Evolutionary conservation across 92 coral and sea anemone species (phyloP).

Genomic region (Bergia puertoricense): DNA sequence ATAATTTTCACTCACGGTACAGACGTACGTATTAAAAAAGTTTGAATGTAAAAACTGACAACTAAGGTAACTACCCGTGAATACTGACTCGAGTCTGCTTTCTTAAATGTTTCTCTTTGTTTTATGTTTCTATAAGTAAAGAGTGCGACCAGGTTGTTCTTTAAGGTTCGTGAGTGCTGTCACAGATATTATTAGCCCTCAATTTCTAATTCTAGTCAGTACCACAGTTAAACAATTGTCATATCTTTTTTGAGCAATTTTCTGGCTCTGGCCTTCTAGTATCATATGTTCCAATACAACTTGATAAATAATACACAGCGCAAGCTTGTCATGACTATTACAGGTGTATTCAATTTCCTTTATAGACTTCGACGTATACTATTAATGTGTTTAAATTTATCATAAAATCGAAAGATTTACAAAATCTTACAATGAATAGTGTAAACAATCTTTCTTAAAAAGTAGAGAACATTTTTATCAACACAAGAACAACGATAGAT

Average conservation of each 20-base stretch:
- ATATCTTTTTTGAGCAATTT: constrained; percentile 5
- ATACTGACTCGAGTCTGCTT: neutral
- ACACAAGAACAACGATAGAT: neutral
- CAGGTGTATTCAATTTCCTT: neutral
- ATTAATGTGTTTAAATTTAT: neutral
- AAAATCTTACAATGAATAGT: neutral
- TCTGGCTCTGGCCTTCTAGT: neutral
- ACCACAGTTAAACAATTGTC: neutral
- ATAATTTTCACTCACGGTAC: neutral
- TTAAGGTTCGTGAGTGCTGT: neutral
- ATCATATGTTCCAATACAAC: neutral
- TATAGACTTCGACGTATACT: neutral
- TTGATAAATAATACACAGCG: no score
- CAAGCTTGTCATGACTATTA: neutral
- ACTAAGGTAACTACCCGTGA: neutral
- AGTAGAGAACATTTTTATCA: neutral
- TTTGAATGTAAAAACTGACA: neutral
- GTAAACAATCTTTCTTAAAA: neutral
- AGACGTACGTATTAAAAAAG: neutral
- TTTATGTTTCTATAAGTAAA: no score
- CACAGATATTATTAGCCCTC: neutral
- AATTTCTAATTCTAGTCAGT: neutral
- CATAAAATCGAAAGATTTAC: neutral
- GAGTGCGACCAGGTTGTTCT: neutral
- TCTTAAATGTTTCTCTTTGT: no score